A percentile compares a stretch with the other conserved stretches of the same genome.
These are phyloP conservation scores for Caerostris extrusa DNA, from an alignment of 1,140 invertebrate species.

Conservation along the genomic window DNA sequence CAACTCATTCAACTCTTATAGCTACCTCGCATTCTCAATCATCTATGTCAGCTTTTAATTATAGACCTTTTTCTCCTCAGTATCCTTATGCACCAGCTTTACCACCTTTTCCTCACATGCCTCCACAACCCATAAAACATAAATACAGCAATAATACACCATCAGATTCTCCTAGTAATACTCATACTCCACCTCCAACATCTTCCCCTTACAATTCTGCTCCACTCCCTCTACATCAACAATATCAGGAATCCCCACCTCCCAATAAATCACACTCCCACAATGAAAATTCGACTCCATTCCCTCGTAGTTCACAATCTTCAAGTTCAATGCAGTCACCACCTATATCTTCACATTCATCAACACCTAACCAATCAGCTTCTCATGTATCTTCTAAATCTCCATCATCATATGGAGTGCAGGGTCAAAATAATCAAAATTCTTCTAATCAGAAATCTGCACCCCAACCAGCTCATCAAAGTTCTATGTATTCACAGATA, in stretches of 20 bases:
- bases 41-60: slow-evolving; percentile 74
- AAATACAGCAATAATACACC: slow-evolving; percentile 58
- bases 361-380: slow-evolving; percentile 31
- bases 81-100: slow-evolving; percentile 69
- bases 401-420: slow-evolving; percentile 59
- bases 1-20: slow-evolving; percentile 68
- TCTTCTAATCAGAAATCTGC: slow-evolving; percentile 53
- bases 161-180: slow-evolving; percentile 62
- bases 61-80: slow-evolving; percentile 74
- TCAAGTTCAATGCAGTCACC: slow-evolving; percentile 56
- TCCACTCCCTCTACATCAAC: slow-evolving; percentile 37
- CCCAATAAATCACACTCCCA: slow-evolving; percentile 65
- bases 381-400: slow-evolving; percentile 67
- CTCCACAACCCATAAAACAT: slow-evolving; percentile 61
- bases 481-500: slow-evolving; percentile 68
- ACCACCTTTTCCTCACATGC: slow-evolving; percentile 74
- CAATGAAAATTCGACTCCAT: not conserved
- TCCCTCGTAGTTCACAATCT: slow-evolving; percentile 22
- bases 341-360: slow-evolving; percentile 69
- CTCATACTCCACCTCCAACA: slow-evolving; percentile 71
- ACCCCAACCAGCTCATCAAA: slow-evolving; percentile 72
- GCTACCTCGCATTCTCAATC: slow-evolving; percentile 72
- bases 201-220: slow-evolving; percentile 67
- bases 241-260: slow-evolving; percentile 54
- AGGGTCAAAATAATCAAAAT: slow-evolving; percentile 35